Conservation (phyloP, 2,888 invertebrate species). For the Monoplex corrugatus region DNA sequence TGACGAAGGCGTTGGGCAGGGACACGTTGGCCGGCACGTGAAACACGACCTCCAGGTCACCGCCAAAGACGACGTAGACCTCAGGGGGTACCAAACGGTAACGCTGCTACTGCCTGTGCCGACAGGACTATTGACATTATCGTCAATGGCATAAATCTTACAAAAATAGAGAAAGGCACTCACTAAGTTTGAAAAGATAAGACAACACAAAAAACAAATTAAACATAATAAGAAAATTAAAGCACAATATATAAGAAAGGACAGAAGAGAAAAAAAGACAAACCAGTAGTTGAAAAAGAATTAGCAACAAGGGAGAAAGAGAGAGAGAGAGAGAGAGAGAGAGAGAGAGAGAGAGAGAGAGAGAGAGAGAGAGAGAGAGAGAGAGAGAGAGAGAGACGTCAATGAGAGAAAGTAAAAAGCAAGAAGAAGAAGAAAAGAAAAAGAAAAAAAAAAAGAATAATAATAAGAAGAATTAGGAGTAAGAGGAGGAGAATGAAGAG, state of each 20-base stretch:
- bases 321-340: constrained; percentile 13
- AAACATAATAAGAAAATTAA: neutral
- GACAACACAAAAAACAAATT: neutral
- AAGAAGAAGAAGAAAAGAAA: too few species aligned
- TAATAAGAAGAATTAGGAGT: too few species aligned
- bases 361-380: neutral
- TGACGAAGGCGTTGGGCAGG: constrained; percentile 71
- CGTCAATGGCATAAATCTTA: too few species aligned
- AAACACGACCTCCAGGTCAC: constrained; percentile 72
- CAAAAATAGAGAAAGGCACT: too few species aligned
- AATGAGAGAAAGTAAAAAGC: too few species aligned
- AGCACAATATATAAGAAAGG: neutral
- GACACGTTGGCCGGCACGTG: constrained; percentile 68
- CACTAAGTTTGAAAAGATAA: too few species aligned
- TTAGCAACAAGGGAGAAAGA: neutral
- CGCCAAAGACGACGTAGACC: constrained; percentile 72
- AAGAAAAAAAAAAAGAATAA: too few species aligned
- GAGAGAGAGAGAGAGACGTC: neutral
- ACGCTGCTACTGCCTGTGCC: constrained; percentile 63
- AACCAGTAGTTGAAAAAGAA: neutral
- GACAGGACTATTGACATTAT: too few species aligned
- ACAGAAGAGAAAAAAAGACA: neutral
- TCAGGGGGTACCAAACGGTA: constrained; percentile 67
- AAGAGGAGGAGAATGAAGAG: too few species aligned
- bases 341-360: constrained; percentile 4